phyloP scores from a whole-genome alignment of 2,888 invertebrate genomes.

The Melanargia galathea region DNA sequence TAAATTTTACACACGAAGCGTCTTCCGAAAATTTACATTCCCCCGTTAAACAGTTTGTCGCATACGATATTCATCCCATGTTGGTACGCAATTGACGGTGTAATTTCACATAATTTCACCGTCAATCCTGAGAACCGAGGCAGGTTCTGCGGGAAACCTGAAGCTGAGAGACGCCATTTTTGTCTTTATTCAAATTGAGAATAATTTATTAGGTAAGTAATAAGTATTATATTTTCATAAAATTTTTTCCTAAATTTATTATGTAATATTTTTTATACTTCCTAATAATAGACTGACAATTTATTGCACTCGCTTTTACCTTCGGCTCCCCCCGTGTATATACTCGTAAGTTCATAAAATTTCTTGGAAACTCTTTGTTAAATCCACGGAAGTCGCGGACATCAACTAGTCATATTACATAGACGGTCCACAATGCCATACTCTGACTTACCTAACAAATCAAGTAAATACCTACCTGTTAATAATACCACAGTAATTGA shows the following conservation, averaged over 20 bases:
- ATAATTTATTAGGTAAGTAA: neutral
- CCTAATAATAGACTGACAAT: no score
- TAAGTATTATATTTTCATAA: neutral
- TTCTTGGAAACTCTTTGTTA: no score
- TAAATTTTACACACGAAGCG: constrained; percentile 2
- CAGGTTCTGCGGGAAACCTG: constrained; percentile 14
- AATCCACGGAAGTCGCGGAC: no score
- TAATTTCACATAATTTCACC: constrained; percentile 29
- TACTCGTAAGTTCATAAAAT: no score
- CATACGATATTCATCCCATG: constrained; percentile 21
- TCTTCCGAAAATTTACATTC: constrained; percentile 22
- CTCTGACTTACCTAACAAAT: neutral
- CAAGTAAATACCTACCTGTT: neutral
- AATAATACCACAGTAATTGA: neutral
- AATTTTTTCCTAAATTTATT: no score
- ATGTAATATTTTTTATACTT: no score
- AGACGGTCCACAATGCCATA: neutral
- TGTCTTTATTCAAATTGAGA: neutral
- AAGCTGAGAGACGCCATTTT: neutral
- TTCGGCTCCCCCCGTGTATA: no score
- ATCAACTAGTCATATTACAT: no score
- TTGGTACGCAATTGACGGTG: constrained; percentile 25
- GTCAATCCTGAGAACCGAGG: constrained; percentile 26
- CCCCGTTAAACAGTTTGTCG: constrained; percentile 28
- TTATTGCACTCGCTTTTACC: no score